Base-by-base conservation (phyloP, 2,797 vertebrate species). In the Smutsia temminckii region DNA sequence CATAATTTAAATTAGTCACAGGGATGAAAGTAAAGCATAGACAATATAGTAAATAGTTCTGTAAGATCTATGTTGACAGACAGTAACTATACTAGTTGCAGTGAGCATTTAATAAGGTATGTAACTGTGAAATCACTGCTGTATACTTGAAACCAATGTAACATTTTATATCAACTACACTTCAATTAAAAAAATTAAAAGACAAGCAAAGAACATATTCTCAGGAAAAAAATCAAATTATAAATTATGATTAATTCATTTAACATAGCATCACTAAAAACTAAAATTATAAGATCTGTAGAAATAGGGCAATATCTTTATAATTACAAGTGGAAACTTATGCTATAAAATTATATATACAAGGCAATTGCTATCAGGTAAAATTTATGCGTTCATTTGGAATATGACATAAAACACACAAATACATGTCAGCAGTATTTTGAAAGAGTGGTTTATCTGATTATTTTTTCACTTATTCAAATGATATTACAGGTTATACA, bases 241-340 rank as follows among this genome's bases (percentile, higher is more conserved):
- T 49, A 79, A 94, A 85, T 59, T 77, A 83, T 46, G 69, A 94
- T 94, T 92, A 78, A 89, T 78, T 94, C 69, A 87, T 23, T 85
- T 81, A 78, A 80, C 55, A 40, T 53, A 90, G 17, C 18, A 79
- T 18, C 53, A 85, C 23, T 83, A 84, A 94, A 90, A 96, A 27
- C 55, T 83, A 42, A 55, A 72, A 78, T 68, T 87, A 61, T 85
- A 84, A 89, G n/a, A 85, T 17, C 21, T 71, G 8, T 61, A 80
- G 64, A 85, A 93, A 80, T 64, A 51, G 6, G 6, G 5, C 29
- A 96, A 93, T n/a, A n/a, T 34, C 18, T 81, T 80, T 23, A 63
- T 57, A 89, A 59, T 87, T 40, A 66, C 7, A 69, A 71, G 27
- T 69, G 12, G 55, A 61, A 96, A 90, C 57, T 81, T 21, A 66